phyloP scores from a whole-genome alignment of 2,797 vertebrate genomes.

The Eupleurogrammus muticus region DNA sequence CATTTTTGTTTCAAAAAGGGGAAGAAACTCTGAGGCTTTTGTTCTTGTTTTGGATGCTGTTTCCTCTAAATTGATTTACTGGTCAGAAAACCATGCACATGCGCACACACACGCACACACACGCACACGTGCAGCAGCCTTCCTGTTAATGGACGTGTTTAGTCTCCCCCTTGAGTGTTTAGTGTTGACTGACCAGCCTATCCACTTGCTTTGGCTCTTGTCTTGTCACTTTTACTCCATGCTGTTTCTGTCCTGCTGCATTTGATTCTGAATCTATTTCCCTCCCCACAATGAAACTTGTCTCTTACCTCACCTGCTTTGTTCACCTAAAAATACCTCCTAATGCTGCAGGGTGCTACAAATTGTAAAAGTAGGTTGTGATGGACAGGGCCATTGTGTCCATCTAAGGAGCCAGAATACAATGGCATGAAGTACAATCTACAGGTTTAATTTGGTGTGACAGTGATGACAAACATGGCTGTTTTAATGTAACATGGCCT shows the following conservation, averaged over 20 bases:
- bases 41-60: constrained; percentile 59
- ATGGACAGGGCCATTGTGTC: constrained; percentile 45
- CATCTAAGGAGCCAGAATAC: constrained; percentile 18
- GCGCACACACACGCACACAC: constrained; percentile 18
- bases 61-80: constrained; percentile 48
- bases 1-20: constrained; percentile 45
- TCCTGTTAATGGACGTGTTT: constrained; percentile 66
- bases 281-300: constrained; percentile 56
- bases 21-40: constrained; percentile 60
- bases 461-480: constrained; percentile 36
- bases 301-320: constrained; percentile 60
- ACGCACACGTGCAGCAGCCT: constrained; percentile 34
- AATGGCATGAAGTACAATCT: constrained; percentile 35
- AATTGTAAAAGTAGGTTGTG: constrained; percentile 64
- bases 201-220: constrained; percentile 17
- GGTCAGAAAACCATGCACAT: not conserved
- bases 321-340: constrained; percentile 51
- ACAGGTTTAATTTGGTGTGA: constrained; percentile 46
- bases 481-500: constrained; percentile 18
- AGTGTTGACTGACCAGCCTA: constrained; percentile 25
- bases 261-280: constrained; percentile 60
- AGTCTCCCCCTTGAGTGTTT: constrained; percentile 60
- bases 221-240: constrained; percentile 43
- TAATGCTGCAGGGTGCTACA: constrained; percentile 42
- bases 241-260: constrained; percentile 43